Base-by-base conservation (phyloP, 2,113 vertebrate species). In the Malurus cyaneus region DNA sequence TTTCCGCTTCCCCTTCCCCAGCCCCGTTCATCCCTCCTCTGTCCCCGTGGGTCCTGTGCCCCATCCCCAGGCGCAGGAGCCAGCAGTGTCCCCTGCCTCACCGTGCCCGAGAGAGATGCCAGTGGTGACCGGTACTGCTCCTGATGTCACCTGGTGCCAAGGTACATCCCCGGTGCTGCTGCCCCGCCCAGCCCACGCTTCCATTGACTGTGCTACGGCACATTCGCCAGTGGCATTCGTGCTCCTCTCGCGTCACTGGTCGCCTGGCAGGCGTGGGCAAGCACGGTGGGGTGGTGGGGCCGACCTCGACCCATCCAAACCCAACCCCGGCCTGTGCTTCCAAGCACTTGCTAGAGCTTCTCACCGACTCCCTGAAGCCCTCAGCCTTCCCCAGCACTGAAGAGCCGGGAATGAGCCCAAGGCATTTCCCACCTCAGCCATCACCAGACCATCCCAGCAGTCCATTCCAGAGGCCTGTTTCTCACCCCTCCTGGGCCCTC, bases 111-210 rank as follows among this genome's bases (percentile, higher is more conserved):
- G 31, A 3, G 6, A 34, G 42, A 36, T 32, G 42, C 59, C 59
- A 14, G 5, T 19, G 23, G 13, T 28, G 39, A 16, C 28, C 18
- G 6, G 34, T 0, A 2, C 6, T 8, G 26, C 42, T 3, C 11
- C 31, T 11, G 25, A 26, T 17, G 14, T 25, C 65, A 47, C 57
- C 66, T 14, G 34, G 31, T 3, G 76, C 50, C 76, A 53, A 36
- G 8, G 50, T 16, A 7, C 32, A 36, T 28, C 20, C 16, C 25
- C 3, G 7, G 20, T 4, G 6, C 28, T 15, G 5, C n/a, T 34
- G 56, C 65, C 19, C 15, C 13, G 2, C n/a, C 49, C 16, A 7
- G 42, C 32, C 31, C 59, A 5, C 17, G 18, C 52, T 50, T 23
- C 59, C 59, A 59, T 65, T 65, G 77, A 52, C 42, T 24, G 0